A percentile compares a stretch with the other conserved stretches of the same genome.
Evolutionary conservation across 2,113 vertebrate species (phyloP).

Genomic region (Pomatostomus ruficeps): DNA sequence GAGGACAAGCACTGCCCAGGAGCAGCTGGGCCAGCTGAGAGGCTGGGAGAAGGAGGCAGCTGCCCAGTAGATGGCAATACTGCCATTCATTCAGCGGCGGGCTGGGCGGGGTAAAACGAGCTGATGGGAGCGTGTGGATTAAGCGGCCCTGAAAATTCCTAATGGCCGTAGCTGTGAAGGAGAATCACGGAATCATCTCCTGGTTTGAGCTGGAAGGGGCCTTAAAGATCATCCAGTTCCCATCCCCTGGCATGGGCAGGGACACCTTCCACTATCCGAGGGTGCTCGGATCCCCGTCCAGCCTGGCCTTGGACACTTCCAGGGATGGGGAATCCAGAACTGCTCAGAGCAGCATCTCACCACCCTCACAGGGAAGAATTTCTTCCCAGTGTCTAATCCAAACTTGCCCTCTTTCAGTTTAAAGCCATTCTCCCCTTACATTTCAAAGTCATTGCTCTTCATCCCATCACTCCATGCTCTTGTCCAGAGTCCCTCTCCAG

Average conservation of each 20-base stretch:
- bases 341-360: background rate
- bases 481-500: background rate
- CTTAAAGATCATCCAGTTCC: background rate
- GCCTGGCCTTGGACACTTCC: background rate
- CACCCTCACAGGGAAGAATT: background rate
- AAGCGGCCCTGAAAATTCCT: background rate
- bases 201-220: background rate
- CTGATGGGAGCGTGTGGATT: background rate
- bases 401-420: background rate
- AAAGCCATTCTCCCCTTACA: background rate
- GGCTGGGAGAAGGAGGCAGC: background rate
- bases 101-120: background rate
- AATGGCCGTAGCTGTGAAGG: background rate
- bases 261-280: background rate
- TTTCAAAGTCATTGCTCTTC: background rate
- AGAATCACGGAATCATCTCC: background rate
- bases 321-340: background rate
- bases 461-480: background rate
- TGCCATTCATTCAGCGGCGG: background rate
- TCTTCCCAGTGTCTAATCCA: background rate
- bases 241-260: background rate
- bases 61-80: constrained; percentile 40
- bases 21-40: background rate
- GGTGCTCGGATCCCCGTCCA: background rate
- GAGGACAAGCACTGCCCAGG: background rate